Evolutionary conservation across 2,888 invertebrate genomes (phyloP).

Genomic region (Ellobium chinense): DNA sequence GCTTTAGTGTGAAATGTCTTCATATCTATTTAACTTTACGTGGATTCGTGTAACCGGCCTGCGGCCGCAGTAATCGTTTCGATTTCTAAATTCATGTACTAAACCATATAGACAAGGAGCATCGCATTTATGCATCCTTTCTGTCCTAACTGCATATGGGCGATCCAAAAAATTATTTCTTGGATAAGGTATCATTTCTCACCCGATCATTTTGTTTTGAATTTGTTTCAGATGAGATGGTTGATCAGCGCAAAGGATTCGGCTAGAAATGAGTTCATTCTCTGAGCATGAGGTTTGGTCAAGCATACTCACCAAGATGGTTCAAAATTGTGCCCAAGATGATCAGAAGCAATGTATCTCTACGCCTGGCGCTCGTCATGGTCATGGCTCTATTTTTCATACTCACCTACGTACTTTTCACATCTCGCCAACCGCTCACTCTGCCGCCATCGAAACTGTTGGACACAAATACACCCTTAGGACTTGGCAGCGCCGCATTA

Average conservation of each 20-base stretch:
- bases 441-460: not conserved
- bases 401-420: not conserved
- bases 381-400: not conserved
- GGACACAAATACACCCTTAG: not conserved
- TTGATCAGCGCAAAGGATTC: not conserved
- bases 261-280: constrained; percentile 8
- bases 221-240: no score
- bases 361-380: not conserved
- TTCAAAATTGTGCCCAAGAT: not conserved
- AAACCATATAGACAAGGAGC: no score
- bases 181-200: no score
- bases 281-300: constrained; percentile 25
- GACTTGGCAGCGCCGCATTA: not conserved
- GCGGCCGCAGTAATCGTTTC: no score
- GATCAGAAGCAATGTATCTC: not conserved
- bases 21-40: no score
- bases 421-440: not conserved
- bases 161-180: no score
- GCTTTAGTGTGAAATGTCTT: no score
- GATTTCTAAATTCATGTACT: no score
- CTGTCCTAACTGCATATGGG: no score
- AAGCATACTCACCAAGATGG: not conserved
- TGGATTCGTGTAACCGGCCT: no score
- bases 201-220: no score
- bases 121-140: no score